These are phyloP conservation scores for Panulirus ornatus DNA, from an alignment of 1,140 invertebrate genomes.

Conservation along the genomic window DNA sequence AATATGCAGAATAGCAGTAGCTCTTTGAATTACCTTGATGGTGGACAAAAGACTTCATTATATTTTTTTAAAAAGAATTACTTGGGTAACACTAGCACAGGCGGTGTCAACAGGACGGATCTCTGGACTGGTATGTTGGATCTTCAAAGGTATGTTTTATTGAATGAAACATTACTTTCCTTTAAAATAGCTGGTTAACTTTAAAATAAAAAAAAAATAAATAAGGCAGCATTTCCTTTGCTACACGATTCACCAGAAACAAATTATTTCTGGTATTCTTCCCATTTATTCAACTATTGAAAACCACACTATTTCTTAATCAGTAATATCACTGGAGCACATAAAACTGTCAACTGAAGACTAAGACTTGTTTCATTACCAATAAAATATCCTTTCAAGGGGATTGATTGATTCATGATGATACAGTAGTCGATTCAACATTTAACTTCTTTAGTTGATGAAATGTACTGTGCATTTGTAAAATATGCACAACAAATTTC, in stretches of 20 bases:
- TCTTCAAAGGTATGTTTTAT: conserved; percentile 4
- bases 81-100: not conserved
- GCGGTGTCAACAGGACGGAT: conserved; percentile 59
- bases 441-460: not conserved
- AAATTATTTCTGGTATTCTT: not conserved
- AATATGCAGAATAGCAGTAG: not conserved
- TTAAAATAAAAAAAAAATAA: not conserved
- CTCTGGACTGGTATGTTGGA: conserved; percentile 33
- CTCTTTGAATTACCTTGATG: not conserved
- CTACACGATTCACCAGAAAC: not conserved
- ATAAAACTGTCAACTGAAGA: not conserved
- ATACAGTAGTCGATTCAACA: not conserved
- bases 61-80: not conserved
- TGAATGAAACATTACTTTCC: not conserved
- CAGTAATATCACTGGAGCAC: too few relatives aligned
- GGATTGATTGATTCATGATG: not conserved
- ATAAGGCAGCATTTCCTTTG: not conserved
- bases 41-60: not conserved
- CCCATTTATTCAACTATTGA: too few relatives aligned
- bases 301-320: too few relatives aligned
- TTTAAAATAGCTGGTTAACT: not conserved
- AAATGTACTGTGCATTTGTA: not conserved
- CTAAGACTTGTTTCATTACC: conserved; percentile 3
- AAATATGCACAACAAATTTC: not conserved
- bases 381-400: not conserved